Percentiles rank a stretch among this genome's conserved stretches.
These are phyloP conservation scores for Eustalomyia histrio DNA, from an alignment of 2,888 invertebrate species.

Conservation along the genomic window DNA sequence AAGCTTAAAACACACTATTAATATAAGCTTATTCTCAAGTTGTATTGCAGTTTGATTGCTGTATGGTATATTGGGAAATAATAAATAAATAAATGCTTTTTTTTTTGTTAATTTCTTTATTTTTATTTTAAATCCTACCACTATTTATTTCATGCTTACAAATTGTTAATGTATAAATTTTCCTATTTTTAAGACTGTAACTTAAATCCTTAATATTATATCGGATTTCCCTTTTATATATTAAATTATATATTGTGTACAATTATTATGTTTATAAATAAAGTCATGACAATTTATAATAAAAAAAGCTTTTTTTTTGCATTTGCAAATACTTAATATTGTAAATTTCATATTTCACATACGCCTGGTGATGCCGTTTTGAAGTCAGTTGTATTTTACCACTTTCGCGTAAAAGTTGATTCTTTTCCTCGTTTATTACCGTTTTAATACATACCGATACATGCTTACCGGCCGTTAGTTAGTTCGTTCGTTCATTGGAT, in stretches of 20 bases:
- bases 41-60: too few species aligned
- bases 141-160: neutral
- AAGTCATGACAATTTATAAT: neutral
- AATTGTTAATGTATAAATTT: neutral
- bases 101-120: neutral
- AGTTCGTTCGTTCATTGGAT: neutral
- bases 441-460: neutral
- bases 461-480: neutral
- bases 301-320: neutral
- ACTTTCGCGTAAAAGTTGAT: constrained; percentile 37
- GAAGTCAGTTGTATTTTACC: constrained; percentile 47
- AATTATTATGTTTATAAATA: neutral
- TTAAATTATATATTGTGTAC: neutral
- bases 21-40: too few species aligned
- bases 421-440: constrained; percentile 10
- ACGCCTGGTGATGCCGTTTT: constrained; percentile 38
- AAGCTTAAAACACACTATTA: too few species aligned
- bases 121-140: neutral
- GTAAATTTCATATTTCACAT: constrained; percentile 44
- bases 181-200: neutral
- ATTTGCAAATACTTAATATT: neutral
- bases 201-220: neutral
- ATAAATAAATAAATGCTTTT: too few species aligned
- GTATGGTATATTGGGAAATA: too few species aligned
- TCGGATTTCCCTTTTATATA: neutral